Percentiles rank a stretch among this genome's conserved stretches.
Evolutionary conservation across 2,888 invertebrate species (phyloP).

Genomic region (Anodontia alba): DNA sequence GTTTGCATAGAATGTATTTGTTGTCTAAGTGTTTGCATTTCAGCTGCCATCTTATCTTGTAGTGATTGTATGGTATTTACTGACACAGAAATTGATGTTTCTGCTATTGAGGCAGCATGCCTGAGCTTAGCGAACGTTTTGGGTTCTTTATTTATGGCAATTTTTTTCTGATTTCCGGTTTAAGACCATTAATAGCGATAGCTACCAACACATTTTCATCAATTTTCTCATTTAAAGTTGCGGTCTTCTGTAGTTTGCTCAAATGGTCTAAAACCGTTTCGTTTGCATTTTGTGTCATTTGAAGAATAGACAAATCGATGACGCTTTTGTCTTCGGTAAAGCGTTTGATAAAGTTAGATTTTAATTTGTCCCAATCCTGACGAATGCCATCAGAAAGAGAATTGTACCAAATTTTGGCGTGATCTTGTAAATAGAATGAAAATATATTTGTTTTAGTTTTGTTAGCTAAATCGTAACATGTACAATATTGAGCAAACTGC

Average conservation of each 20-base stretch:
- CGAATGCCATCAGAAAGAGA: neutral
- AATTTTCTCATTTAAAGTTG: neutral
- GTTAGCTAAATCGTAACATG: neutral
- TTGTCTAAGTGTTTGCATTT: neutral
- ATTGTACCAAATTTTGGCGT: constrained; percentile 23
- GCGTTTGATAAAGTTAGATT: neutral
- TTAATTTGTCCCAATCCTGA: neutral
- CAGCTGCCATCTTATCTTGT: neutral
- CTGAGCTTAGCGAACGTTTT: constrained; percentile 21
- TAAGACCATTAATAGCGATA: constrained; percentile 21
- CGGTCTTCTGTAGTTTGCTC: neutral
- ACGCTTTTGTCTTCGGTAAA: neutral
- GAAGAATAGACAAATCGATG: constrained; percentile 17
- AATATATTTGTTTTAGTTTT: neutral
- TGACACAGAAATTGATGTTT: constrained; percentile 10
- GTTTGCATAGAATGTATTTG: neutral
- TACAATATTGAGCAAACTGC: neutral
- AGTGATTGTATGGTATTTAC: neutral
- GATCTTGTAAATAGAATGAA: neutral
- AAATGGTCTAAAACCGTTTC: constrained; percentile 16
- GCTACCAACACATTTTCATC: constrained; percentile 7
- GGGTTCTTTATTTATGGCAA: constrained; percentile 24
- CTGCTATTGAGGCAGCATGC: constrained; percentile 16
- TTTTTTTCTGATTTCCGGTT: neutral
- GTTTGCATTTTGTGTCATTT: neutral